Percentiles rank a stretch among this genome's conserved stretches.
Evolutionary conservation across 2,888 invertebrate genomes (phyloP).

Genomic region (Drosophila flavopinicola): DNA sequence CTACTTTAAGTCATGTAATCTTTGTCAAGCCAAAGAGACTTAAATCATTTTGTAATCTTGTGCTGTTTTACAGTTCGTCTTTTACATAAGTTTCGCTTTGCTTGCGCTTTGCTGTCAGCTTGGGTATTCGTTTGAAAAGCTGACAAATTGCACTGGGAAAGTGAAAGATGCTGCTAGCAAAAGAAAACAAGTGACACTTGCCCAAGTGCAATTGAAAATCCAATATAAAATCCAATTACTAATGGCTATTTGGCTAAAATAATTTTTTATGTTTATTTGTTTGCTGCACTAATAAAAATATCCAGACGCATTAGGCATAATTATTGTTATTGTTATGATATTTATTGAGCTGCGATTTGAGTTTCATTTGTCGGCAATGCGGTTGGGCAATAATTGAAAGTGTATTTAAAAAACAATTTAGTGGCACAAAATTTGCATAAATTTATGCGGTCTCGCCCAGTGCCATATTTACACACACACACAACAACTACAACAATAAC

Average conservation of each 20-base stretch:
- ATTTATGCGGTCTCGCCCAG: constrained; percentile 54
- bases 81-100: constrained; percentile 11
- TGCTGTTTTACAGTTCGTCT: constrained; percentile 5
- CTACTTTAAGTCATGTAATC: not conserved
- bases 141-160: constrained; percentile 38
- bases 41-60: constrained; percentile 13
- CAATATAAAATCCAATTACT: constrained; percentile 40
- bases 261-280: constrained; percentile 20
- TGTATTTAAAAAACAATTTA: constrained; percentile 78
- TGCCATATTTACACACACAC: constrained; percentile 35
- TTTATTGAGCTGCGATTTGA: constrained; percentile 15
- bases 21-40: constrained; percentile 8
- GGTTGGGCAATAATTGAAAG: constrained; percentile 69
- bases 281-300: constrained; percentile 7
- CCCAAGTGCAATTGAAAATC: constrained; percentile 25
- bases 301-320: constrained; percentile 47
- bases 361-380: constrained; percentile 27
- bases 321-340: constrained; percentile 42
- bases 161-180: constrained; percentile 34
- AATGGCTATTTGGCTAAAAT: constrained; percentile 29
- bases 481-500: constrained; percentile 10
- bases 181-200: constrained; percentile 20
- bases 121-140: constrained; percentile 22
- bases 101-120: constrained; percentile 43
- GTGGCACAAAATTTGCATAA: constrained; percentile 69